Base-by-base conservation (phyloP, 2,888 invertebrate species). In the Dasysyrphus tricinctus region DNA sequence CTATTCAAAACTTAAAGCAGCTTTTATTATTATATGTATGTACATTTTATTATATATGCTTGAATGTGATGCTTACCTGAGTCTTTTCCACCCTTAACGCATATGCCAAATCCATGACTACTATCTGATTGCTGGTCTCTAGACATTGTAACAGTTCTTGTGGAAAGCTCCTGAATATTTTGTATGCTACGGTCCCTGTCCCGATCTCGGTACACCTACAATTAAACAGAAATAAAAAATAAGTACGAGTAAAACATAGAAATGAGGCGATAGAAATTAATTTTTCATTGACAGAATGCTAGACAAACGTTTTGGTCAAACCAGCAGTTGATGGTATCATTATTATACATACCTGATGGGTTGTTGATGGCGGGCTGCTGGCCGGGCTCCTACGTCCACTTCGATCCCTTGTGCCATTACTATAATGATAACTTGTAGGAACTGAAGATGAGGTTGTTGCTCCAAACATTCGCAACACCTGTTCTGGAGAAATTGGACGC, bases 61-160 rank as follows among this genome's bases (percentile, higher is more conserved):
- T 69, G 24, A 34, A 37, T 57, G 37, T 37, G 19, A 39, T 67
- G 80, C 88, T 86, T 92, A 97, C 97, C 97, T 92, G 97, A 96
- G 93, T 97, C 97, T 93, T 97, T 97, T 89, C 97, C 97, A 90
- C 97, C 97, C 93, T 97, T 97, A 91, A 97, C 97, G 94, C 97
- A 97, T 91, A 97, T 97, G 87, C 97, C 97, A 93, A 97, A 97
- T 83, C 97, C 97, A 92, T 97, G 97, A 59, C 95, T 95, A 89
- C 95, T 95, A 91, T 96, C 96, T 86, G 96, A 95, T 65, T 95
- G 95, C 73, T 95, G 95, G 91, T 97, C 97, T 88, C 97, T 94
- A 89, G 96, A 95, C 97, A 97, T 97, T 92, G 96, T 96, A 91
- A 97, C 96, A 86, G 97, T 97, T 90, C 97, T 94, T 89, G 97